These are phyloP conservation scores for Axea sp. DNA, from an alignment of 2,888 invertebrate species.

Conservation along the genomic window DNA sequence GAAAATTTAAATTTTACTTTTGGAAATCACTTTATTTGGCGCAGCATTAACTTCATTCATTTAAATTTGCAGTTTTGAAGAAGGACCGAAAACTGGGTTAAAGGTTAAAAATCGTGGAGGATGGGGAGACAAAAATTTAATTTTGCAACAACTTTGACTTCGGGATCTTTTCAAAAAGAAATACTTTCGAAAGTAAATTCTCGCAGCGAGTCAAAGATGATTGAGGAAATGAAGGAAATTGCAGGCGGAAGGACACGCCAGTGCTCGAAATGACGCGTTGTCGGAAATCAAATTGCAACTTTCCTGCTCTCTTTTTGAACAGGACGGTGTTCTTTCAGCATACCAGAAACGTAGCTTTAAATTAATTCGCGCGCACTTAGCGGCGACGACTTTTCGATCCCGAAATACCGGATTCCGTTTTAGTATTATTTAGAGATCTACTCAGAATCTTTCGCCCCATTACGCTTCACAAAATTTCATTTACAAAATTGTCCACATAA, in stretches of 20 bases:
- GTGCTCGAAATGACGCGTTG: conserved; percentile 50
- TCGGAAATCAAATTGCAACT: conserved; percentile 56
- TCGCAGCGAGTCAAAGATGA: conserved; percentile 36
- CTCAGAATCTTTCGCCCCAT: conserved; percentile 40
- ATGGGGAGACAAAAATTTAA: no score
- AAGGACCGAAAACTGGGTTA: not conserved
- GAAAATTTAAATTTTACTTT: no score
- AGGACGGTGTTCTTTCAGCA: conserved; percentile 23
- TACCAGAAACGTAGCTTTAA: conserved; percentile 32
- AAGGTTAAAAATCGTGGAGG: not conserved
- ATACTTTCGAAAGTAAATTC: conserved; percentile 21
- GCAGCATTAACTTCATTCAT: no score
- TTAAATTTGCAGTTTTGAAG: no score
- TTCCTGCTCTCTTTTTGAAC: conserved; percentile 29
- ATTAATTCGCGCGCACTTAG: conserved; percentile 54
- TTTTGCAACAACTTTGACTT: conserved; percentile 5
- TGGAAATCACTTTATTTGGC: no score
- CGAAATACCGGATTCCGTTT: conserved; percentile 46
- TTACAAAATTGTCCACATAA: conserved; percentile 26
- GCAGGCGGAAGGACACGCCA: conserved; percentile 6
- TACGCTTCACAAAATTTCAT: conserved; percentile 37
- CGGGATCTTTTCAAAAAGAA: conserved; percentile 18
- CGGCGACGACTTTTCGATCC: conserved; percentile 34
- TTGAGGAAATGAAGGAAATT: conserved; percentile 54
- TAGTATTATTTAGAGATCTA: conserved; percentile 43